Evolutionary conservation across 2,113 vertebrate species (phyloP).

Genomic region (Laticauda laticaudata): DNA sequence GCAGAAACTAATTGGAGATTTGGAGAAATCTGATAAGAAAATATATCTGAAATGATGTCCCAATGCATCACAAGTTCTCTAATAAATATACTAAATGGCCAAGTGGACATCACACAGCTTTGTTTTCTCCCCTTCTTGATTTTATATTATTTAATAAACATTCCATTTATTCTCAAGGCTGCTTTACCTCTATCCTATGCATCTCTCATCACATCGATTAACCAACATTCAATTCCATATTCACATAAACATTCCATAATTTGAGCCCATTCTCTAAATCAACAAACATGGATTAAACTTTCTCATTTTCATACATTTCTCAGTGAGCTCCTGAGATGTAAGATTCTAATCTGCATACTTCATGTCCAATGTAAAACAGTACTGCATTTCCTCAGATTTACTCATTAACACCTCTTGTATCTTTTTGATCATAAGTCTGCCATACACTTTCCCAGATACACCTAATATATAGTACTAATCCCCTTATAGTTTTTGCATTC

Average conservation of each 20-base stretch:
- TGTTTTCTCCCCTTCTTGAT: neutral
- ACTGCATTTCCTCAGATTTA: neutral
- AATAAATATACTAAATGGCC: neutral
- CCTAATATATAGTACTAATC: neutral
- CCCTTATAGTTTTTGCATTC: neutral
- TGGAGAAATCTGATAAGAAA: too few species aligned
- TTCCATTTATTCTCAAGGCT: neutral
- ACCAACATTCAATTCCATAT: neutral
- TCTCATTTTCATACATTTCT: neutral
- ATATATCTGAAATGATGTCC: too few species aligned
- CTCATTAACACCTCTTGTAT: neutral
- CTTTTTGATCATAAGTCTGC: neutral
- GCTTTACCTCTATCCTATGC: neutral
- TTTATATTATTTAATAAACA: neutral
- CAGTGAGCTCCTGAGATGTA: neutral
- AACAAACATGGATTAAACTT: neutral
- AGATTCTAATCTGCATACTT: neutral
- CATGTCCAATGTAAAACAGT: neutral
- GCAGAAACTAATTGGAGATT: too few species aligned
- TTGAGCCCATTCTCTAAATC: neutral
- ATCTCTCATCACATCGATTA: neutral
- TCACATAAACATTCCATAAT: neutral
- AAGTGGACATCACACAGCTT: neutral
- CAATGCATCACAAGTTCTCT: too few species aligned
- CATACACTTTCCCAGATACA: neutral